Base-by-base conservation (phyloP, 2,113 vertebrate genomes). In the Nycticebus coucang region DNA sequence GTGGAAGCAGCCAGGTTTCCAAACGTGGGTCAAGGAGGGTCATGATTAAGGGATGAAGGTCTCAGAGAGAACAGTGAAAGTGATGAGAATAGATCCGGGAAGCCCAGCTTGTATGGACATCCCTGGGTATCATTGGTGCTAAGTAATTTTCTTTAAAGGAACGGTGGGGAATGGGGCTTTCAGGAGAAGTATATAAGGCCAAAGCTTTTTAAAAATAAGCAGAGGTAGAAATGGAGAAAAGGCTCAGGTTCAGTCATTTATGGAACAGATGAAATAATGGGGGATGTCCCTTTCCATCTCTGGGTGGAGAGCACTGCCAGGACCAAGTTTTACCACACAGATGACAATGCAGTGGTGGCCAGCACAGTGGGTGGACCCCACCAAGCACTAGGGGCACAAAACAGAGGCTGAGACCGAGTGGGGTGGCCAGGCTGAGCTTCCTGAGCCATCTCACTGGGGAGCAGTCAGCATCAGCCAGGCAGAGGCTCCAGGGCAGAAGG, bases 321-420 rank as follows among this genome's bases (percentile, higher is more conserved):
- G 45, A 2, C 57, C 30, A 50, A 1, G 24, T 30, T 15, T 37
- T 26, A 77, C 50, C 64, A 17, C 24, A 13, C 37, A 24, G 68
- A 57, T 80, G 45, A 45, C 62, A 21, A 19, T 6, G 30, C 24
- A 19, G 21, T 22, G 26, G n/a, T 24, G 30, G 22, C 50, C 35
- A 64, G 33, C 41, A 28, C 35, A 11, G 22, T 4, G 17, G 57
- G 59, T 21, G 17, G 77, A 64, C 28, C 7, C 11, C 19, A 5
- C 41, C 41, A 21, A 41, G 45, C 13, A 5, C 33, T 59, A 5
- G 28, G 50, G 41, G 4, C 1, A 17, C 37, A 26, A 53, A 13
- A 28, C 2, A 0, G 59, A 3, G 13, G 11, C 15, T 21, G n/a
- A 28, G 26, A 55, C 22, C 26, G 50, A 33, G 5, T 41, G 1